These are phyloP conservation scores for Chaetodon auriga DNA, from an alignment of 2,113 vertebrate genomes.

Conservation along the genomic window DNA sequence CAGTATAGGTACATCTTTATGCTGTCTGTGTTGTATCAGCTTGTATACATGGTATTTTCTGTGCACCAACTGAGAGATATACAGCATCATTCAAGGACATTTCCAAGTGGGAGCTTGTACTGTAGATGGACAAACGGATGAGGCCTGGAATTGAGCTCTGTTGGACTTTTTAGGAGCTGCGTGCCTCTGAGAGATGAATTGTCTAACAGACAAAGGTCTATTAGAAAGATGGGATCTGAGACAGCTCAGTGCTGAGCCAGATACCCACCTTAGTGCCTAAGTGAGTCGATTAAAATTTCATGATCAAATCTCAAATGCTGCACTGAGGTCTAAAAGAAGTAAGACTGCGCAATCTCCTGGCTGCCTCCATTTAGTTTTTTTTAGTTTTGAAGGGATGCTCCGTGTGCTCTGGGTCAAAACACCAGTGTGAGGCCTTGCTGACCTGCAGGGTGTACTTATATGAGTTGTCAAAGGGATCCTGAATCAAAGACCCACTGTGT, in stretches of 20 bases:
- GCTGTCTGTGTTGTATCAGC: not conserved
- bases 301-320: constrained; percentile 51
- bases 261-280: constrained; percentile 43
- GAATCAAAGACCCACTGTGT: not conserved
- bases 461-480: not conserved
- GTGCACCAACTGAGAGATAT: not conserved
- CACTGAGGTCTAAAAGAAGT: constrained; percentile 46
- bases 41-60: constrained; percentile 12
- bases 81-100: not conserved
- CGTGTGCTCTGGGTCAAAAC: not conserved
- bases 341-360: constrained; percentile 28
- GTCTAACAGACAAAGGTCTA: constrained; percentile 34
- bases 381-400: not conserved
- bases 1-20: not conserved
- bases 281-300: constrained; percentile 64
- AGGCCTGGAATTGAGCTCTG: constrained; percentile 15
- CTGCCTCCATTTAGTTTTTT: constrained; percentile 13
- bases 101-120: not conserved
- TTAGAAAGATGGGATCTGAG: constrained; percentile 37
- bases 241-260: constrained; percentile 18
- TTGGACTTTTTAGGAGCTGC: constrained; percentile 34
- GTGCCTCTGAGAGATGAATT: constrained; percentile 1
- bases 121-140: not conserved
- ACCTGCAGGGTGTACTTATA: not conserved
- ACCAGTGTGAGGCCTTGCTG: not conserved